Evolutionary conservation across 2,888 invertebrate genomes (phyloP), one percentile per base, ranked within the genome.

Genomic region (Cheilosia variabilis): DNA sequence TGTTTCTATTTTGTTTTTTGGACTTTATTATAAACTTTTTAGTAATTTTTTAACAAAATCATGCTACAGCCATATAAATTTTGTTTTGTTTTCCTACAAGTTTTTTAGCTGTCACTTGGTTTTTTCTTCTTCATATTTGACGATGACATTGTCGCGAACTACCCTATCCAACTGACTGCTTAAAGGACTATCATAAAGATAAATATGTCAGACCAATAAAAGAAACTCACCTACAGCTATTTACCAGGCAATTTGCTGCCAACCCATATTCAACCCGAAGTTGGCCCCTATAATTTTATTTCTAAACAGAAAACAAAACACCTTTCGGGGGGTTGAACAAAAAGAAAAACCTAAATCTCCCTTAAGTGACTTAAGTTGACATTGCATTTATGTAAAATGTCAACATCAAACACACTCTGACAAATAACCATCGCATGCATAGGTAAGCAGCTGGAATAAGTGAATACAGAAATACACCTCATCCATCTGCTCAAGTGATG

Each of bases 301-400:
- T 50, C 22, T 24, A 22, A 22, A 50, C 50, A 50, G 1, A 52
- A 52, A 52, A 15, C n/a, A 1, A 1, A 15, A 52, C 10, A 45
- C 73, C 52, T 13, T 22, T 71, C 83, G 60, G 53, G 17, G 53
- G 31, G 31, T 9, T 7, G 31, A 31, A 31, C 15, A 57, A 63
- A 57, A 19, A 69, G 60, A 27, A 50, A 62, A 62, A 19, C 0
- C 47, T 47, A 47, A 55, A 52, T 72, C 52, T 66, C 45, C 62
- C 69, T 45, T 60, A 41, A 80, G 71, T 80, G 66, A 80, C 81
- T 86, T 73, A 77, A 86, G 86, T 86, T 86, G 80, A 81, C 80
- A 86, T 86, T 80, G 75, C 81, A 63, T 77, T 81, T 77, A 81
- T 76, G 72, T 77, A 71, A 76, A 86, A 80, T 86, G 86, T 79